Percentiles rank a stretch among this genome's conserved stretches.
Evolutionary conservation across 2,113 vertebrate species (phyloP).

Genomic region (Tupaia chinensis): DNA sequence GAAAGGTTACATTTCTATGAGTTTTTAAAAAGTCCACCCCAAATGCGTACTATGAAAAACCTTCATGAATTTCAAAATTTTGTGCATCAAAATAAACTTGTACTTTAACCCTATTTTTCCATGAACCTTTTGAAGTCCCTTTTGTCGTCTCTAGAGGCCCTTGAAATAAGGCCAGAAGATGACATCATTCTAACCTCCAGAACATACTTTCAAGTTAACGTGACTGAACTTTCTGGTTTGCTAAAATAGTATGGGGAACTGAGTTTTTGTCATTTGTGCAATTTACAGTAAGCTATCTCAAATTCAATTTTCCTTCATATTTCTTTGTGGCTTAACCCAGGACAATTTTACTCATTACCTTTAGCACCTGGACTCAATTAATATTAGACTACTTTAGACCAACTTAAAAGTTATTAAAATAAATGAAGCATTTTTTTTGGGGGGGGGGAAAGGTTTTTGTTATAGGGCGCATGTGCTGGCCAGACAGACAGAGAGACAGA

Average conservation of each 20-base stretch:
- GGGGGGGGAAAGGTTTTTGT: no score
- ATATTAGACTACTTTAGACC: background rate
- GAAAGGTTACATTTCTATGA: background rate
- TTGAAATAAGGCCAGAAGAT: background rate
- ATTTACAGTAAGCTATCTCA: slow-evolving; percentile 23
- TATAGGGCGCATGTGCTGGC: no score
- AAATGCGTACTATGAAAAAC: no score
- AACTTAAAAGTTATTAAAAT: background rate
- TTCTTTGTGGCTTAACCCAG: background rate
- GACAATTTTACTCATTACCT: background rate
- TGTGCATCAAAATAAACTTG: no score
- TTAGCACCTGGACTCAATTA: background rate
- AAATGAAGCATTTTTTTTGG: background rate
- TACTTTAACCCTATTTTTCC: no score
- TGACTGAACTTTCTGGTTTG: background rate
- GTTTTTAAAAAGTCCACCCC: no score
- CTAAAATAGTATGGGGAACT: background rate
- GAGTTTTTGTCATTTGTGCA: background rate
- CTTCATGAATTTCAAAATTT: no score
- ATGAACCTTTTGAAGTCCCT: no score
- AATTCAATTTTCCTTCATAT: background rate
- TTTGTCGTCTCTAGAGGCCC: background rate
- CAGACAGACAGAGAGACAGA: no score
- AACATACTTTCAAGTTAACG: background rate
- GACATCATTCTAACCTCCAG: background rate